Evolutionary conservation across 2,888 invertebrate species (phyloP), one percentile per base, ranked within the genome.

Genomic region (Siphonodentalium dalli): DNA sequence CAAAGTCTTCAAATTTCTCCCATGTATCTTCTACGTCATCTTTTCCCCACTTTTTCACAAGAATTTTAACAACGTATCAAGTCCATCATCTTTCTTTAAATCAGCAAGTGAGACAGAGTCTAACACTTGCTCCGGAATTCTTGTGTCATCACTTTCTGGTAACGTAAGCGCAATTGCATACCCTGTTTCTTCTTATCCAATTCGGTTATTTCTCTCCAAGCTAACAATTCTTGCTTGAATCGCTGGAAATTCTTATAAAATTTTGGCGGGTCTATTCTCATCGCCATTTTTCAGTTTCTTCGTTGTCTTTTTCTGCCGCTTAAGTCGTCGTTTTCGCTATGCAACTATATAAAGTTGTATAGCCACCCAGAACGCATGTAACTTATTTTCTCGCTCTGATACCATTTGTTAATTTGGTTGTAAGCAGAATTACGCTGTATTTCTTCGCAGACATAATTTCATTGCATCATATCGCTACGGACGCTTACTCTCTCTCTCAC

Each of bases 11-110:
- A n/a, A n/a, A n/a, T 40, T 60, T 63, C 28, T 53, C 53, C n/a
- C 59, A 34, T 42, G 61, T 61, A 29, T 63, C 61, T 9, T 50
- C 52, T n/a, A 65, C 31, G 31, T 65, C 61, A 57, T 65, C 58
- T 33, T 63, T 61, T 23, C 48, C 59, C 13, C 61, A 40, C 38
- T 63, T 58, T 45, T 58, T 53, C 39, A 63, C 59, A 65, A 27
- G 51, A 63, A 63, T 35, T 33, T 23, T 20, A 60, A 24, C 9
- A 62, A 39, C 9, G 39, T 56, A n/a, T 47, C 23, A 2, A 62
- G 47, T 18, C 62, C 60, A 43, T 31, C 44, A 13, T 54, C 57
- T 24, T 54, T 57, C 43, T 64, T 59, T 18, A 63, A 29, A 46
- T 55, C 53, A n/a, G 54, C 59, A 9, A 64, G 29, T 5, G n/a